Evolutionary conservation across 2,888 invertebrate species (phyloP), one percentile per base, ranked within the genome.

Genomic region (Morpho achilles): DNA sequence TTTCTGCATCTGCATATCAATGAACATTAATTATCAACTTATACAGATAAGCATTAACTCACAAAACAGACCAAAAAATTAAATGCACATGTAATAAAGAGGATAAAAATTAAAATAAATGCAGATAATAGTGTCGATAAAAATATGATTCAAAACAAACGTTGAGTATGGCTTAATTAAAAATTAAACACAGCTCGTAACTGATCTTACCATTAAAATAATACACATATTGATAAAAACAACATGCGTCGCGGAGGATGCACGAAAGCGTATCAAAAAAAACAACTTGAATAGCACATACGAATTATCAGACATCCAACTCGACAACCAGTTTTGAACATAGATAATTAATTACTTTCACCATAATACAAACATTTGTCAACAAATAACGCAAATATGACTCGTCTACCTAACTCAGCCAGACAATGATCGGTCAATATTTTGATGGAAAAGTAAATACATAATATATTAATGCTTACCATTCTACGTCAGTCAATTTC

Each of bases 401-500:
- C 43, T 45, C n/a, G 40, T 55, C 43, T 16, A 44, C 42, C 49
- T 16, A 50, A 42, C 47, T 32, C 22, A 23, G 32, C 39, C 23
- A 58, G 45, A 55, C 50, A 56, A 45, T 32, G 32, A 7, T 22
- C 46, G 43, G 40, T 58, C 45, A 60, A 60, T 60, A 61, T 60
- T 53, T 56, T 57, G 56, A 60, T 46, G 22, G 51, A 45, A 50
- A 56, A 56, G 48, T 52, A 63, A 53, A 53, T 59, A 61, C 43
- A 60, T 60, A 58, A 62, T 56, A 56, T 53, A 54, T 54, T 66
- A 69, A 74, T 71, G 60, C 75, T 78, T 63, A 82, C 82, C 79
- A 79, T 79, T 71, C 40, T 73, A 70, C 72, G 71, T 72, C 70
- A 76, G 73, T 71, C 74, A 71, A 76, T 75, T 78, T 81, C 76